These are phyloP conservation scores for Daphoenositta chrysoptera DNA, from an alignment of 2,113 vertebrate genomes.

Conservation along the genomic window DNA sequence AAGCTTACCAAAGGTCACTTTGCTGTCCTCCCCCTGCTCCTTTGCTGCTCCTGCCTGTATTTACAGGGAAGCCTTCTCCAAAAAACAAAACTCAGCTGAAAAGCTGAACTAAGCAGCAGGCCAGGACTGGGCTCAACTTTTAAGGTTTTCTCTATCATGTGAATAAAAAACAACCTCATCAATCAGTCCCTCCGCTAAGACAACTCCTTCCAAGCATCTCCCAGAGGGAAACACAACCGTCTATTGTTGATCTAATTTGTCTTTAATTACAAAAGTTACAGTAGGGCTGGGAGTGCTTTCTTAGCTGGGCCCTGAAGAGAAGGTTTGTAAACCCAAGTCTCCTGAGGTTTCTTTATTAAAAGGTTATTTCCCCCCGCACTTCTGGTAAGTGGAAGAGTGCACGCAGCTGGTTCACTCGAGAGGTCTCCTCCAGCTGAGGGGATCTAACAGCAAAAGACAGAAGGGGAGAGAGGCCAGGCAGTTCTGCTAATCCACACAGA, in stretches of 20 bases:
- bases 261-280: conserved; percentile 46
- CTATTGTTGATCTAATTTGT: not conserved
- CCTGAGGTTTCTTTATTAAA: not conserved
- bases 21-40: not conserved
- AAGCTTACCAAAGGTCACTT: not conserved
- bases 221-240: not conserved
- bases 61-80: not conserved
- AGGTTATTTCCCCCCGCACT: not conserved
- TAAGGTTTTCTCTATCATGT: not conserved
- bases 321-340: not conserved
- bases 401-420: not conserved
- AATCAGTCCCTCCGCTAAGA: not conserved
- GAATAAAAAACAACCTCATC: not conserved
- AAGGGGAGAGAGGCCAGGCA: not conserved
- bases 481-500: not conserved
- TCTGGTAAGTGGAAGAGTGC: not conserved
- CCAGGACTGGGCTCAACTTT: not conserved
- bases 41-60: not conserved
- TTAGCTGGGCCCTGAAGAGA: not conserved
- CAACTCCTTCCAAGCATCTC: not conserved
- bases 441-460: not conserved
- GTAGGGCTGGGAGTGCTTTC: not conserved
- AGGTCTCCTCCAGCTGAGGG: not conserved
- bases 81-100: not conserved
- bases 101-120: not conserved